Base-by-base conservation (phyloP, 2,797 vertebrate species). In the Channallabes apus region DNA sequence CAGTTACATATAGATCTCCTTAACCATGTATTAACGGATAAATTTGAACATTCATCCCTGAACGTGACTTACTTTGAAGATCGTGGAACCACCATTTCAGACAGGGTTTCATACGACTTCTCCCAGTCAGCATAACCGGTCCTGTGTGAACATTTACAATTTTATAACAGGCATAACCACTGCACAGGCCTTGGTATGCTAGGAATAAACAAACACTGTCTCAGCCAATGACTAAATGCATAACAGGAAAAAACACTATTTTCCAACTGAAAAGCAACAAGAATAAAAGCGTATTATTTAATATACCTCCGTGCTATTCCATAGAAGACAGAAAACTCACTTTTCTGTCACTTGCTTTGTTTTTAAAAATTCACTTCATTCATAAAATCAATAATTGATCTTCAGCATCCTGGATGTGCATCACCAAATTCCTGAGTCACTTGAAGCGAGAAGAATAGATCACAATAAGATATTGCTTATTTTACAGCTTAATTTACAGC, bases 11-110 rank as follows among this genome's bases (percentile, higher is more conserved):
- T 3, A 38, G 38, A 38, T 0, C 27, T 17, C 27, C 62, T 65
- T 15, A 65, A 2, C 4, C 32, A 35, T n/a, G 12, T 46, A 15
- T 51, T n/a, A 46, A n/a, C 6, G 35, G 20, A 69, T 38, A 9
- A 1, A 69, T 71, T 6, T 71, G 22, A 68, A 27, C 29, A 46
- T 32, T 32, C 54, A 59, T 58, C 8, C 29, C 2, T 32, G 18
- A 7, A 20, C 32, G 38, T 35, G 54, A 69, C 97, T 96, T 93
- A 99, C 98, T 97, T 97, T 93, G 97, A 97, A 87, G 98, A 99
- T 85, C 98, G 95, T 86, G 98, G 98, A 69, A 99, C 98, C 72
- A 99, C 97, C 98, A 99, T 99, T 91, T 99, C 98, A 11, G 98
- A 94, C 54, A 99, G 94, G 0, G 97, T 98, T 94, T 99, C 98